Base-by-base conservation (phyloP, 2,888 invertebrate species). In the Bellardia bayeri region DNA sequence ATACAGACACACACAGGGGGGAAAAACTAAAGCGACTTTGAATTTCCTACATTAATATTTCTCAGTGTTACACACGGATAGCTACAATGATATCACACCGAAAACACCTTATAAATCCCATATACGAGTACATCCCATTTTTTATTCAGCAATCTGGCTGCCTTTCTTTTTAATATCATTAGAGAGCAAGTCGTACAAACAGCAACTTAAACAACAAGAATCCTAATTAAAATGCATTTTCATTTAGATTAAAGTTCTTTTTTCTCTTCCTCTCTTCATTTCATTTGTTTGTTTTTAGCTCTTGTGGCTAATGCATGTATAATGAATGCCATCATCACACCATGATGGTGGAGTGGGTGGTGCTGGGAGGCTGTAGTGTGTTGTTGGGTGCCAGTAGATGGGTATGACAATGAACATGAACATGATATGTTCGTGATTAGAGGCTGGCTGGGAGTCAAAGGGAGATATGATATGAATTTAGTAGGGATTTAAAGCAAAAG, bases 171-270 rank as follows among this genome's bases (percentile, higher is more conserved):
- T 40, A 16, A 80, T 69, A 64, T 72, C 71, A 63, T 69, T 54
- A 79, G 63, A 66, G 69, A 33, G 23, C 49, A 75, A 58, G 23
- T 58, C 16, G 45, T 56, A 54, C 61, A 80, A 71, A 82, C 49
- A 51, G 16, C 76, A 82, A 82, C 61, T 71, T 80, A 85, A 83
- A 72, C 69, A 82, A 88, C 74, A 91, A 92, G 92, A 91, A 91
- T 91, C 91, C 92, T 92, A 92, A 92, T 92, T 92, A 92, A 92
- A 92, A 92, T 92, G 92, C 91, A 91, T 91, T 92, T 92, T 91
- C 90, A 91, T 91, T 91, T 90, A 64, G 13, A 87, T 82, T 82
- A 84, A 79, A 86, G 23, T 82, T 71, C 49, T 66, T 45, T 49
- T 30, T 51, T 40, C 4, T 75, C n/a, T 7, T 45, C 49, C 30